Conservation (phyloP, 2,888 invertebrate genomes). For the Ormia ochracea region DNA sequence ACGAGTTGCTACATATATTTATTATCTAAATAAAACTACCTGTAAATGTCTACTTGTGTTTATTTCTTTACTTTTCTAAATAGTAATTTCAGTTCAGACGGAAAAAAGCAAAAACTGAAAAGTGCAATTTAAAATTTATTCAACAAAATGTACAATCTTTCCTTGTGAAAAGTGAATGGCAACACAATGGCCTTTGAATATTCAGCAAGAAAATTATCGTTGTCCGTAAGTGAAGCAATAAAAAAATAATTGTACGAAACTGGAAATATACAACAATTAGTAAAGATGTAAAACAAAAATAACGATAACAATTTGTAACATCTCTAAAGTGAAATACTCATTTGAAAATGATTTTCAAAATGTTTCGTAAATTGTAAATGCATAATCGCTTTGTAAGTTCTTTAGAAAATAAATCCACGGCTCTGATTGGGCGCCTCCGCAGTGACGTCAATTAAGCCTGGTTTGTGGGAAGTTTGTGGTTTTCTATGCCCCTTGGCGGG, state of each 20-base stretch:
- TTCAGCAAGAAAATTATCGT: slow-evolving; percentile 34
- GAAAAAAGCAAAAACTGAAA: neutral
- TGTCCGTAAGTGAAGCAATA: slow-evolving; percentile 15
- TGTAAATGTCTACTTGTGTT: slow-evolving; percentile 8
- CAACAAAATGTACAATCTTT: slow-evolving; percentile 35
- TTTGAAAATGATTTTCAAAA: too few relatives aligned
- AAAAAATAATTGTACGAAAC: neutral
- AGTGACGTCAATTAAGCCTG: too few relatives aligned
- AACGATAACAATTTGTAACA: neutral
- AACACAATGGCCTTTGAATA: slow-evolving; percentile 51
- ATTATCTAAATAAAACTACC: slow-evolving; percentile 36
- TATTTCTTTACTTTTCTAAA: neutral
- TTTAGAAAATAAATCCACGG: too few relatives aligned
- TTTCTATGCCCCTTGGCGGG: too few relatives aligned
- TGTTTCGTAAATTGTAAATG: too few relatives aligned
- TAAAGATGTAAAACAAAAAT: too few relatives aligned
- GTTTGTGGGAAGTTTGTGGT: too few relatives aligned
- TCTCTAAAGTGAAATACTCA: neutral
- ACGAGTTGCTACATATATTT: neutral
- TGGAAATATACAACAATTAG: slow-evolving; percentile 11
- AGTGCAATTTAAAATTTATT: slow-evolving; percentile 35
- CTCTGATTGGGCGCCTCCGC: too few relatives aligned
- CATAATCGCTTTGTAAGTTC: too few relatives aligned
- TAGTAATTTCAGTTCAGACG: slow-evolving; percentile 25
- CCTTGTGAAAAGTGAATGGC: slow-evolving; percentile 44